A percentile compares a stretch with the other conserved stretches of the same genome.
phyloP scores from a whole-genome alignment of 2,113 vertebrate genomes.

The Ophthalmolycus amberensis region DNA sequence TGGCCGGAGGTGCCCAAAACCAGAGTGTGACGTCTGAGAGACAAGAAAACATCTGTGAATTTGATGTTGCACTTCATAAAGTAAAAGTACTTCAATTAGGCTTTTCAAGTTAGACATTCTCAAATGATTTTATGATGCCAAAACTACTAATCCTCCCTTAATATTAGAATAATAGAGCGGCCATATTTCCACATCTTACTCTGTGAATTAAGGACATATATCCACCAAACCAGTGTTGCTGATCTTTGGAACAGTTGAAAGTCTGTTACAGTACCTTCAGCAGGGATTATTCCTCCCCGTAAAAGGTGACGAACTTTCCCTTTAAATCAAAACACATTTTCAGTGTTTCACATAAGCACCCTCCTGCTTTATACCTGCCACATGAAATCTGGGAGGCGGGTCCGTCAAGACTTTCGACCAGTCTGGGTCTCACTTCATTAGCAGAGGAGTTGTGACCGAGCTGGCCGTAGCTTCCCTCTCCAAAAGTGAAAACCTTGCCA shows the following conservation, averaged over 20 bases:
- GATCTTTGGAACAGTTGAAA: too few relatives aligned
- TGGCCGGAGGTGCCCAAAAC: constrained; percentile 71
- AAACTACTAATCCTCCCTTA: background rate
- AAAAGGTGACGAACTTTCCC: too few relatives aligned
- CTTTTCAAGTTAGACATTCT: background rate
- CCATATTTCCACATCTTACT: too few relatives aligned
- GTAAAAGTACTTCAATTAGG: background rate
- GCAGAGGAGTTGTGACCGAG: constrained; percentile 90
- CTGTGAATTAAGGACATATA: too few relatives aligned
- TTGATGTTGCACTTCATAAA: background rate
- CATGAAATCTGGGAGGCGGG: constrained; percentile 90
- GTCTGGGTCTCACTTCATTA: constrained; percentile 89
- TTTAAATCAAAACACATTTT: background rate
- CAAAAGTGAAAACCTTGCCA: constrained; percentile 95
- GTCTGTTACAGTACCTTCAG: too few relatives aligned
- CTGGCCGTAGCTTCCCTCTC: constrained; percentile 92
- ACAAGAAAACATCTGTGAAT: constrained; percentile 7
- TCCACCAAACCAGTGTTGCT: too few relatives aligned
- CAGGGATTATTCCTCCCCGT: too few relatives aligned
- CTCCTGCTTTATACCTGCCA: constrained; percentile 85
- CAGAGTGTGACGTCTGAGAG: constrained; percentile 76
- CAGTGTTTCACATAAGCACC: background rate
- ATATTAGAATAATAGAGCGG: too few relatives aligned
- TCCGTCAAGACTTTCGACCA: constrained; percentile 89
- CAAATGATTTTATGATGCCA: background rate